A percentile compares a stretch with the other conserved stretches of the same genome.
Conservation (phyloP, 2,797 vertebrate species). For the Pseudomugil gertrudae region DNA sequence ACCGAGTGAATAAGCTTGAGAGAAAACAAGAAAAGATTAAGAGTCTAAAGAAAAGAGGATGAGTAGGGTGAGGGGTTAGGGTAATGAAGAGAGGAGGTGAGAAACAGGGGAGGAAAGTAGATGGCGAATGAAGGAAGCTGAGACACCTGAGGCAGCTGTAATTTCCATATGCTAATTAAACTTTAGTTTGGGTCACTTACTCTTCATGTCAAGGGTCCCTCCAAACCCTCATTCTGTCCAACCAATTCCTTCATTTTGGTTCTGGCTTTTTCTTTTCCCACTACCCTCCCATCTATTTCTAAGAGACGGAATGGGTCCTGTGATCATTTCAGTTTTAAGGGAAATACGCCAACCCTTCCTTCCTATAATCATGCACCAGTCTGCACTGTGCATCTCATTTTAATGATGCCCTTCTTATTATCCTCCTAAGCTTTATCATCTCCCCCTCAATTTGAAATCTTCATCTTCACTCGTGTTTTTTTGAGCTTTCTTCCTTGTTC, state of each 20-base stretch:
- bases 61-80: slow-evolving; percentile 39
- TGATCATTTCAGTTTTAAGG: slow-evolving; percentile 19
- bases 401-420: slow-evolving; percentile 34
- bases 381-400: slow-evolving; percentile 24
- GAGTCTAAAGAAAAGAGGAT: slow-evolving; percentile 14
- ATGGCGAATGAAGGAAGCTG: slow-evolving; percentile 20
- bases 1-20: slow-evolving; percentile 19
- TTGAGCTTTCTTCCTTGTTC: slow-evolving; percentile 7
- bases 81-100: slow-evolving; percentile 46
- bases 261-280: slow-evolving; percentile 1
- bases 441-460: slow-evolving; percentile 31
- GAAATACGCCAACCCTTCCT: background rate
- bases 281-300: slow-evolving; percentile 4
- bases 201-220: slow-evolving; percentile 54
- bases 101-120: slow-evolving; percentile 30
- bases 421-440: slow-evolving; percentile 26
- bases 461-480: slow-evolving; percentile 33
- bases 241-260: background rate
- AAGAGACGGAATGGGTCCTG: slow-evolving; percentile 15
- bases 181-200: slow-evolving; percentile 68
- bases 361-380: slow-evolving; percentile 29
- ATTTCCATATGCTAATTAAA: slow-evolving; percentile 77
- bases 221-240: slow-evolving; percentile 32
- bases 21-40: slow-evolving; percentile 33
- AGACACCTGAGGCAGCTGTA: slow-evolving; percentile 34